A percentile compares a stretch with the other conserved stretches of the same genome.
phyloP scores from a whole-genome alignment of 2,888 invertebrate genomes.

The Lepidocyrtinus sp. region DNA sequence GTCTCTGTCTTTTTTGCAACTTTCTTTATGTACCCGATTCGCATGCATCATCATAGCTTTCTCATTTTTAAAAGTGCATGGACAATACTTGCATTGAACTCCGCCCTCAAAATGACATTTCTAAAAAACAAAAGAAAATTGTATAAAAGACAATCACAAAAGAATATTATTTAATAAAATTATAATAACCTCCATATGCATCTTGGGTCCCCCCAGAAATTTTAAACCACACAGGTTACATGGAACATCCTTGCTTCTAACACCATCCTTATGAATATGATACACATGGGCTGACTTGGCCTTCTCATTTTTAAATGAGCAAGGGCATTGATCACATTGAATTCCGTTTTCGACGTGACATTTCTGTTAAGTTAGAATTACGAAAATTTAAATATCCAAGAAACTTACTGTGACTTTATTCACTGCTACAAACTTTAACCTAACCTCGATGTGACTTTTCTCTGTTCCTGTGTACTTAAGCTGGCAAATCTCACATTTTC shows the following conservation, averaged over 20 bases:
- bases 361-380: no score
- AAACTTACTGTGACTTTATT: no score
- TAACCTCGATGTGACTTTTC: no score
- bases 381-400: no score
- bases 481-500: no score
- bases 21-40: neutral
- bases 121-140: neutral
- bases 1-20: neutral
- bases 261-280: no score
- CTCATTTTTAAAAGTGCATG: neutral
- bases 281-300: no score
- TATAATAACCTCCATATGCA: slow-evolving; percentile 3
- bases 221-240: neutral
- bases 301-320: no score
- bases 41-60: neutral
- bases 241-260: neutral
- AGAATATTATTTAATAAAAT: neutral
- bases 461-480: no score
- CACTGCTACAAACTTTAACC: no score
- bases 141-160: neutral
- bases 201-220: neutral
- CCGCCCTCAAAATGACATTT: neutral
- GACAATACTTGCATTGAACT: neutral
- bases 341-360: no score
- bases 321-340: no score